Base-by-base conservation (phyloP, 2,797 vertebrate species). In the Aplochiton taeniatus region DNA sequence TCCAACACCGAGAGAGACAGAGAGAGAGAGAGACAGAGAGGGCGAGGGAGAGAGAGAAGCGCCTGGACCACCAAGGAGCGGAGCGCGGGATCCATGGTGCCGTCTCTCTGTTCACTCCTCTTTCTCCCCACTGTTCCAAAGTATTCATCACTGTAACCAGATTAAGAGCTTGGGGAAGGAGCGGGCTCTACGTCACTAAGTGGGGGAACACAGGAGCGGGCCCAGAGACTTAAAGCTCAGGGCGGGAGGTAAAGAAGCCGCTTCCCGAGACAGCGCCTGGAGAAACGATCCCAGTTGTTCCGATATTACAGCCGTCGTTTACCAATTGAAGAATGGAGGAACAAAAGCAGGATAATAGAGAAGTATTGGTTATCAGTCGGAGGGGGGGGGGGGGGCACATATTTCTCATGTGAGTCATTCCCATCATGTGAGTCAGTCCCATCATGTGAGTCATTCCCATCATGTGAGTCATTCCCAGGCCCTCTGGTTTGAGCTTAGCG, bases 91-190 rank as follows among this genome's bases (percentile, higher is more conserved):
- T n/a, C 50, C 50, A 8, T 69, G 81, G 46, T 55, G 80, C 76
- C 76, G 77, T 75, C 75, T 85, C 70, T 74, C 2, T 82, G 86
- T 85, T 86, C 80, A 42, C 79, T 78, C 81, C 71, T 71, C 71
- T 77, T 50, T 87, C 87, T 84, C 82, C 79, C 78, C 86, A 80
- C 81, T 85, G 73, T 82, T 81, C 83, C 80, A 82, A 88, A 89
- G 86, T 89, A 83, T 86, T 86, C 82, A 78, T 63, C 86, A 88
- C 84, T 85, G 88, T 89, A 90, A 91, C 88, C 87, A 89, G 89
- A 89, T 91, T 91, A 91, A 87, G 86, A 73, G 84, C 87, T 88
- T 74, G 83, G 66, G 81, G 72, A 87, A 82, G 77, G 81, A 86
- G 88, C 83, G 76, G 76, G 65, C 69, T 72, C 66, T 73, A 84